phyloP scores from a whole-genome alignment of 2,888 invertebrate genomes.

The Leptinotarsa juncta region DNA sequence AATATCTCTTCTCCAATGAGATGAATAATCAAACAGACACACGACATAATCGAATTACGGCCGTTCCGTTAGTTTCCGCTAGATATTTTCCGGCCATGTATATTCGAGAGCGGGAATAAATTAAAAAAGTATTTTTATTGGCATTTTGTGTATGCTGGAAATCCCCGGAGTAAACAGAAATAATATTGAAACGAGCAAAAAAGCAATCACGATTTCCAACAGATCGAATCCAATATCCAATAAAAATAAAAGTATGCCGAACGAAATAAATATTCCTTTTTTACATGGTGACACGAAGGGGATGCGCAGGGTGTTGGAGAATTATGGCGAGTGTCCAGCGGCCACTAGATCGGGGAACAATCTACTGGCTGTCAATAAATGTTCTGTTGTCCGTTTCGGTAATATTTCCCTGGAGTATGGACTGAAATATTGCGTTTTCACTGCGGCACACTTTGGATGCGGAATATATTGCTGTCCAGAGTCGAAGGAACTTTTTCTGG shows the following conservation, averaged over 20 bases:
- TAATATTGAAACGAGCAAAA: constrained; percentile 56
- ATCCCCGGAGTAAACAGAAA: constrained; percentile 58
- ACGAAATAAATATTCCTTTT: constrained; percentile 63
- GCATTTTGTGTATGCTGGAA: constrained; percentile 52
- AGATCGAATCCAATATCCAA: constrained; percentile 62
- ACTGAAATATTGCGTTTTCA: constrained; percentile 64
- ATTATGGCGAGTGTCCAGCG: constrained; percentile 65
- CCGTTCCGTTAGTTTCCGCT: constrained; percentile 27
- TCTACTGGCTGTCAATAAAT: constrained; percentile 66
- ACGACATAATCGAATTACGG: constrained; percentile 29
- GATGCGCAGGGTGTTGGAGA: constrained; percentile 60
- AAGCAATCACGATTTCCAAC: constrained; percentile 58
- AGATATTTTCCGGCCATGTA: constrained; percentile 26
- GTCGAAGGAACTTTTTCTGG: constrained; percentile 9
- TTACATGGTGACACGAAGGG: constrained; percentile 53
- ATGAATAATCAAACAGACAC: constrained; percentile 13
- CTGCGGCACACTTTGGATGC: constrained; percentile 59
- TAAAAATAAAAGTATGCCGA: constrained; percentile 63
- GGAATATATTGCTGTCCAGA: constrained; percentile 49
- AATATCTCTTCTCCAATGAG: neutral
- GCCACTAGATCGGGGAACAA: constrained; percentile 65
- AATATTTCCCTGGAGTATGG: constrained; percentile 65
- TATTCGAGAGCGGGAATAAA: constrained; percentile 42
- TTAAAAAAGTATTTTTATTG: constrained; percentile 57
- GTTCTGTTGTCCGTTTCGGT: constrained; percentile 61